Evolutionary conservation across 2,113 vertebrate genomes (phyloP).

Genomic region (Gymnogyps californianus): DNA sequence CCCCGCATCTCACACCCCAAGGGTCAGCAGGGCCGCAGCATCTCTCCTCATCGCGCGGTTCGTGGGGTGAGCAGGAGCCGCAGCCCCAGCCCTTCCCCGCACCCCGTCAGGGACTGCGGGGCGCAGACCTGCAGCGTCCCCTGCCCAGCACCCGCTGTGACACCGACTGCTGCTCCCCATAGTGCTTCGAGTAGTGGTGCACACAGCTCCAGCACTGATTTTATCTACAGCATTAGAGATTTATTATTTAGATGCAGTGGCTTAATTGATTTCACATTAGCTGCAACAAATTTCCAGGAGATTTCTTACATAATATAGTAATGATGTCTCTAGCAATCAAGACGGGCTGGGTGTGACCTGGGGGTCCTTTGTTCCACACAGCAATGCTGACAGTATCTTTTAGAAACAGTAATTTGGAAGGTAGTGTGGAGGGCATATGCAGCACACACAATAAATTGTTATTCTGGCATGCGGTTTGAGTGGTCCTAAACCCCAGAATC

Average conservation of each 20-base stretch:
- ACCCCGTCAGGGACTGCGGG: background rate
- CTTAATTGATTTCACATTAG: background rate
- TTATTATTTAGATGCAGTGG: background rate
- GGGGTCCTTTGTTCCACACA: background rate
- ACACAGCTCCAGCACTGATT: accelerated
- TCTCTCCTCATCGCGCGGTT: accelerated
- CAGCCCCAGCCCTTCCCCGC: background rate
- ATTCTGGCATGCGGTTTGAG: background rate
- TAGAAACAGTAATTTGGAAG: background rate
- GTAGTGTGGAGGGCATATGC: accelerated
- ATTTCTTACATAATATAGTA: background rate
- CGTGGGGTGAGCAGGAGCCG: background rate
- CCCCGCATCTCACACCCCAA: accelerated
- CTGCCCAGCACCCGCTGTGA: accelerated
- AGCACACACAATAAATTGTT: background rate
- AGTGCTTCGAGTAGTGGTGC: accelerated
- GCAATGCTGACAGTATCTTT: background rate
- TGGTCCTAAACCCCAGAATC: background rate
- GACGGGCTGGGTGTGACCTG: background rate
- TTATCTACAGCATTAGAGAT: background rate
- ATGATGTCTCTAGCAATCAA: background rate
- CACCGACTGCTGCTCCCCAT: accelerated
- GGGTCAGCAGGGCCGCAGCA: background rate
- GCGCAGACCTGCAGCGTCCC: background rate
- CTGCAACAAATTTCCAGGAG: background rate